Percentiles rank a stretch among this genome's conserved stretches.
phyloP scores from a whole-genome alignment of 37 sponge, comb jelly and placozoan species.

The Beroe ovata region DNA sequence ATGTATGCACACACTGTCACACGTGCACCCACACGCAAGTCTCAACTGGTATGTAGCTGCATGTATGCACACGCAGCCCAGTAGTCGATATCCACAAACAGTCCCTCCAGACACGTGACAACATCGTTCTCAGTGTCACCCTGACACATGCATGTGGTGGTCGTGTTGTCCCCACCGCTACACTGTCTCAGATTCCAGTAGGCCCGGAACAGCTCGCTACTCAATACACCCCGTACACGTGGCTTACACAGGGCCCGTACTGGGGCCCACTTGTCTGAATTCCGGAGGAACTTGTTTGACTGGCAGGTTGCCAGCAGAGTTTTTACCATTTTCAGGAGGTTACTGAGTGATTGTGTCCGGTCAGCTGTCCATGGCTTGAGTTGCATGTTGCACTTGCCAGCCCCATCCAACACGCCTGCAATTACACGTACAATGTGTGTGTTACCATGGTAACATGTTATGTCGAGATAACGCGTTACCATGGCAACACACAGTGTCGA shows the following conservation, averaged over 20 bases:
- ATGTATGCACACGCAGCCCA: background rate
- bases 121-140: background rate
- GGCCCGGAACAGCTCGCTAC: background rate
- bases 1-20: too few relatives aligned
- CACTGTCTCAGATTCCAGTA: background rate
- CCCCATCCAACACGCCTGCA: too few relatives aligned
- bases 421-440: too few relatives aligned
- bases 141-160: background rate
- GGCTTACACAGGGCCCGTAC: background rate
- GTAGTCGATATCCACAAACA: background rate
- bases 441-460: too few relatives aligned
- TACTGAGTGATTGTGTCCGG: background rate
- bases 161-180: background rate
- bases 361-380: background rate
- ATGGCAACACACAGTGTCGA: too few relatives aligned
- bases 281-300: background rate
- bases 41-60: too few relatives aligned
- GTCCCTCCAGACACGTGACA: background rate
- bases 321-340: background rate
- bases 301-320: background rate
- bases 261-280: background rate
- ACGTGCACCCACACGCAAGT: background rate
- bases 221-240: background rate
- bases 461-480: too few relatives aligned
- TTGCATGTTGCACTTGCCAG: background rate